phyloP scores from a whole-genome alignment of 2,797 vertebrate species.

The Phalanger gymnotis region DNA sequence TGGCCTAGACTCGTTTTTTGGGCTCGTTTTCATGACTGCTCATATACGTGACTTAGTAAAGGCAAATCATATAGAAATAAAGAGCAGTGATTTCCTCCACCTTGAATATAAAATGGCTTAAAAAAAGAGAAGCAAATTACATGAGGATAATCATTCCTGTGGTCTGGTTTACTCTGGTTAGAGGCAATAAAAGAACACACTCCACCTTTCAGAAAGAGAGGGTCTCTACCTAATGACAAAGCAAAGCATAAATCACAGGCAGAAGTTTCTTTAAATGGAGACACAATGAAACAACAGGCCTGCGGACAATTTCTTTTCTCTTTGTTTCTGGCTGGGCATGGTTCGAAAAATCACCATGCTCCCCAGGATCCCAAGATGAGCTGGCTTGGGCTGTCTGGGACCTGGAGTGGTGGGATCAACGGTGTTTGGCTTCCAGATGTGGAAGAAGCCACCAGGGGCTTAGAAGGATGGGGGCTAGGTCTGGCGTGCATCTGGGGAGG shows the following conservation, averaged over 20 bases:
- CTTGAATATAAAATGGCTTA: slow-evolving; percentile 9
- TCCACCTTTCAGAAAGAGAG: slow-evolving; percentile 58
- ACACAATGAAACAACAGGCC: background rate
- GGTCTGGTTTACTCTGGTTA: slow-evolving; percentile 59
- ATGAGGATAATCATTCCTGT: slow-evolving; percentile 26
- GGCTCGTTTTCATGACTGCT: background rate
- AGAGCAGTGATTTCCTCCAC: background rate
- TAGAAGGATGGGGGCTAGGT: background rate
- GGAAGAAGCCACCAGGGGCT: background rate
- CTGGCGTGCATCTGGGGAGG: background rate
- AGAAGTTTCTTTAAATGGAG: slow-evolving; percentile 27
- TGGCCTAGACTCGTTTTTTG: accelerated
- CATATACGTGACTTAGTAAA: accelerated
- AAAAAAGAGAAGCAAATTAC: slow-evolving; percentile 51
- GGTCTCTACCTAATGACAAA: slow-evolving; percentile 53
- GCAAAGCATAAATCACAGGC: slow-evolving; percentile 12
- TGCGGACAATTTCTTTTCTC: background rate
- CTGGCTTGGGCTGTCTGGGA: background rate
- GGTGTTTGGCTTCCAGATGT: background rate
- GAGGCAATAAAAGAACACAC: slow-evolving; percentile 52
- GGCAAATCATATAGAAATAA: background rate
- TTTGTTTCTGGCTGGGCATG: background rate
- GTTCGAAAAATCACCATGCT: slow-evolving; percentile 41
- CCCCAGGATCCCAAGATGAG: background rate
- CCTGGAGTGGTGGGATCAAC: background rate